Base-by-base conservation (phyloP, 37 sponge, comb jelly and placozoan genomes). In the Beroe forskalii region DNA sequence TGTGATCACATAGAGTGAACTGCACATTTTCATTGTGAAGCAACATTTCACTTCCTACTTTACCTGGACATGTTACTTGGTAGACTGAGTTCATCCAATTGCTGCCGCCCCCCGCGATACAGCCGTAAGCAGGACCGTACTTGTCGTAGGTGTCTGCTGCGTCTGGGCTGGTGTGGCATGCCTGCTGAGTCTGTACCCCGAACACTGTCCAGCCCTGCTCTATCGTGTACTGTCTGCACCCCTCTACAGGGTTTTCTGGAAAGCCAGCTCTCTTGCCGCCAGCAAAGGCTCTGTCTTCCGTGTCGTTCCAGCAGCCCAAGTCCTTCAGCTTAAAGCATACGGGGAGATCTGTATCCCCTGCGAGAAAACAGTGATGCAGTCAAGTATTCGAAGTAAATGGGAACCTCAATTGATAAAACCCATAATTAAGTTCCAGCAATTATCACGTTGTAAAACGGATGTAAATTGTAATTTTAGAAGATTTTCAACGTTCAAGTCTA, bases 231-330 rank as follows among this genome's bases (percentile, higher is more conserved):
- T 64, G 4, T 23, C 31, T 30, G 31, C 66, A 64, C 4, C 25
- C 25, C 25, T 64, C 25, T 64, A 64, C 31, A 6, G 66, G 66
- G 25, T 64, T 22, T 4, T n/a, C 66, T 23, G 66, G 66, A 27
- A 22, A 64, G 4, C 6, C 17, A 6, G 66, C 25, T 22, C 25
- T 64, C 66, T 6, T 30, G 4, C 66, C 66, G 4, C 66, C 66
- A 22, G 14, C 66, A 30, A 64, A 30, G 17, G 66, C 66, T 8
- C 66, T 8, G 66, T 64, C 31, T 22, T 23, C 31, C 31, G 25
- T n/a, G 25, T 64, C 31, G 17, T 64, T 23, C 66, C 66, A 64
- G 66, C 66, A 64, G 66, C 66, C 66, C 66, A 64, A 48, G 12
- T 48, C 55, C 55, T 48, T 6, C 55, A 48, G 12, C 12, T 48